Base-by-base conservation (phyloP, 2,113 vertebrate species). In the Panthera tigris region DNA sequence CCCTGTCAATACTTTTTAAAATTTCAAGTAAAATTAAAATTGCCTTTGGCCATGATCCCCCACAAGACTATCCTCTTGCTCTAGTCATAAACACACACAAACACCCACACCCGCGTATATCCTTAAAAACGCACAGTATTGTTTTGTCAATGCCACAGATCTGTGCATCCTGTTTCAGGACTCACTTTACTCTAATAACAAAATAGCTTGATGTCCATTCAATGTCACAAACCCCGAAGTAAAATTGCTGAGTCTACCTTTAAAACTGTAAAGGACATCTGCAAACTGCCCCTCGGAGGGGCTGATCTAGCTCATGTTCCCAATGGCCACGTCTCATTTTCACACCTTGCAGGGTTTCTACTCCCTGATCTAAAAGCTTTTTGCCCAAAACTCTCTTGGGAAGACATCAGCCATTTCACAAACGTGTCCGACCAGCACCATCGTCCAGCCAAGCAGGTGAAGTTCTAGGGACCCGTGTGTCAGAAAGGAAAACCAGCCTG, bases 341-440 rank as follows among this genome's bases (percentile, higher is more conserved):
- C 41, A 69, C 15, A 29, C 5, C 12, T 15, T 25, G 57, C 1
- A 27, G 5, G 11, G 6, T 41, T 48, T 94, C 85, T 83, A 10
- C 18, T 73, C 45, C 48, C 48, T 41, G 39, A 88, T 48, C 8
- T 5, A 83, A 94, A 81, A 71, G 78, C 19, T 63, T 88, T 31
- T 89, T 31, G 91, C 27, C 39, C 66, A 45, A 89, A 96, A 71
- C 31, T 63, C 31, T 52, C 33, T 31, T 15, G 73, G 73, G 50
- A 80, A 74, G n/a, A 76, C 9, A 10, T 0, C 21, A 65, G 13
- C 36, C 27, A 7, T 83, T 39, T 33, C 15, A 69, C 84, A 13
- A 41, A 63, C 0, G 4, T 0, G 14, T 5, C 27, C 19, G 27
- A 0, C 4, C 0, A 10, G 81, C 33, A 25, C 13, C 8, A 3